These are phyloP conservation scores for Coilia nasus DNA, from an alignment of 2,797 vertebrate species.

Conservation along the genomic window DNA sequence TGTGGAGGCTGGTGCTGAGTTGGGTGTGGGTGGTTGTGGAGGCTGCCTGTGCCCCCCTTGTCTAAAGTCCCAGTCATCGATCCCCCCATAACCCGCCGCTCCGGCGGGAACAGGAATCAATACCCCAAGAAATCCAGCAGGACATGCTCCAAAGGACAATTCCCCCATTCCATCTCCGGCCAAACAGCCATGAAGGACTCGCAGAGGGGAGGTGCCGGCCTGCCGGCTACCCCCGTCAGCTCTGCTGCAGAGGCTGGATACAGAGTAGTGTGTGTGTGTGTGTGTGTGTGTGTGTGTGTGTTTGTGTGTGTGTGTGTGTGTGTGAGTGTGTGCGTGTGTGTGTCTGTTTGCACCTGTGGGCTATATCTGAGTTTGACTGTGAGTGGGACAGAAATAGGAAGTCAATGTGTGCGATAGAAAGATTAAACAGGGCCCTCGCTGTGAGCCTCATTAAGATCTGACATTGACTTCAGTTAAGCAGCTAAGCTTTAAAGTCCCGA, in stretches of 20 bases:
- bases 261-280: background rate
- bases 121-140: conserved; percentile 75
- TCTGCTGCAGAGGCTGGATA: background rate
- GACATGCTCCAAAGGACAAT: conserved; percentile 67
- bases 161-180: conserved; percentile 71
- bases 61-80: conserved; percentile 77
- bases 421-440: background rate
- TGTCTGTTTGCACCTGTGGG: too few species aligned
- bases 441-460: background rate
- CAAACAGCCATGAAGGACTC: conserved; percentile 73
- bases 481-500: background rate
- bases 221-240: conserved; percentile 9
- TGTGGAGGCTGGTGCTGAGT: conserved; percentile 12
- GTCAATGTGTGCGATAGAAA: background rate
- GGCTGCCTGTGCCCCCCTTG: conserved; percentile 55
- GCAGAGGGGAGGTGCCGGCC: conserved; percentile 59
- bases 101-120: conserved; percentile 73
- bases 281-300: conserved; percentile 10
- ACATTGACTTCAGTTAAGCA: background rate
- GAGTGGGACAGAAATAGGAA: background rate
- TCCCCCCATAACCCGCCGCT: conserved; percentile 54
- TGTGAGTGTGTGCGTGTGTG: background rate
- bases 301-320: background rate
- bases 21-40: conserved; percentile 6
- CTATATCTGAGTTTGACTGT: too few species aligned